Conservation (phyloP, 2,888 invertebrate genomes). For the Tachina grossa region DNA sequence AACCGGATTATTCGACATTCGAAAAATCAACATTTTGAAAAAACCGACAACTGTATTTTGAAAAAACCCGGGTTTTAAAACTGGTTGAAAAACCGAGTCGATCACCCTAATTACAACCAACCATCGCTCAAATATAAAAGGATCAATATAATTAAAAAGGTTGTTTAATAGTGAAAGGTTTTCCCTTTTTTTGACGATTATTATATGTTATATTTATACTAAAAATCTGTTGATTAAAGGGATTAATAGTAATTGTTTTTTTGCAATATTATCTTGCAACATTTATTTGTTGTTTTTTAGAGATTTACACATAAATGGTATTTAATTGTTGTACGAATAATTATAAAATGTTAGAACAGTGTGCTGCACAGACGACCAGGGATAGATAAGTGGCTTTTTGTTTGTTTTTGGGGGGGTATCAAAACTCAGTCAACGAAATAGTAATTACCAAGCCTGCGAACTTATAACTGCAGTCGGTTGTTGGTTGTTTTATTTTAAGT, state of each 20-base stretch:
- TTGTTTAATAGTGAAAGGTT: slow-evolving; percentile 16
- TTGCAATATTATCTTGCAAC: slow-evolving; percentile 14
- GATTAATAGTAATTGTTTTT: slow-evolving; percentile 55
- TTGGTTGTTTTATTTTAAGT: slow-evolving; percentile 2
- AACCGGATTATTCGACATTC: too few species aligned
- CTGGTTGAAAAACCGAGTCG: too few species aligned
- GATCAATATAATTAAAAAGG: slow-evolving; percentile 40
- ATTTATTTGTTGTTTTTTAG: slow-evolving; percentile 44
- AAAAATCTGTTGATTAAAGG: slow-evolving; percentile 69
- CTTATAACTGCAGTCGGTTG: background rate
- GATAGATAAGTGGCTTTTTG: background rate
- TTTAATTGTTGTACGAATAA: slow-evolving; percentile 15
- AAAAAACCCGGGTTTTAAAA: too few species aligned
- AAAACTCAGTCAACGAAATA: slow-evolving; percentile 26
- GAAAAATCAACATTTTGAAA: too few species aligned
- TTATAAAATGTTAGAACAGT: background rate
- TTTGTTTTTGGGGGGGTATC: background rate
- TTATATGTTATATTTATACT: slow-evolving; percentile 54
- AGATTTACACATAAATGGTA: slow-evolving; percentile 36
- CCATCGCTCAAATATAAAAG: background rate
- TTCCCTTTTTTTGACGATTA: slow-evolving; percentile 37
- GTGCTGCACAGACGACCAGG: background rate
- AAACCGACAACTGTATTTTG: too few species aligned
- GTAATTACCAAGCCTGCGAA: slow-evolving; percentile 30
- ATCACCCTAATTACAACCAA: too few species aligned